Percentiles rank a stretch among this genome's conserved stretches.
These are phyloP conservation scores for Typhlichthys eigenmanni DNA, from an alignment of 2,797 vertebrate genomes.

Conservation along the genomic window DNA sequence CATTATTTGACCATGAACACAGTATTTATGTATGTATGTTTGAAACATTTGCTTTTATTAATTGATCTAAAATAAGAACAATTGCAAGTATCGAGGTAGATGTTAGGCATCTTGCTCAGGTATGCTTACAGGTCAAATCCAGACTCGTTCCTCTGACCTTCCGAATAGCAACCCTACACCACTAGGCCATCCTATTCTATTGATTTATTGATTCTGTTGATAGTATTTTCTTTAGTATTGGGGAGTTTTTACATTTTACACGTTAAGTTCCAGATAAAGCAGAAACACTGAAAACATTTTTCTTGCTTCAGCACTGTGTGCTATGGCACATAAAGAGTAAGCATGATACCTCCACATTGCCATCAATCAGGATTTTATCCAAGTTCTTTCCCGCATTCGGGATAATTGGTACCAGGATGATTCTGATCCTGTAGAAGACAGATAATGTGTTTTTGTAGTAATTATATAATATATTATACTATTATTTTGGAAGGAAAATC, in stretches of 20 bases:
- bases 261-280: too few species aligned
- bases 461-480: not conserved
- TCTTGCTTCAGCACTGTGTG: not conserved
- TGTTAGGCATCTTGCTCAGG: not conserved
- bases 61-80: too few species aligned
- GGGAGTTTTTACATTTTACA: too few species aligned
- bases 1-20: too few species aligned
- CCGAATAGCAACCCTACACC: too few species aligned
- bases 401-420: constrained; percentile 84
- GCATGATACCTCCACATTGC: constrained; percentile 81
- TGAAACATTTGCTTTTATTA: too few species aligned
- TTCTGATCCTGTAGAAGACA: constrained; percentile 72
- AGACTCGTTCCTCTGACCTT: too few species aligned
- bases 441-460: constrained; percentile 10
- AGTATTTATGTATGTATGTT: not conserved
- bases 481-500: too few species aligned
- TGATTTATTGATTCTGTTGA: too few species aligned
- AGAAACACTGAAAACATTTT: not conserved
- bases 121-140: not conserved
- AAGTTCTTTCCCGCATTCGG: constrained; percentile 83
- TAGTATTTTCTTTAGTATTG: too few species aligned
- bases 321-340: constrained; percentile 22
- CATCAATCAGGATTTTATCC: constrained; percentile 74
- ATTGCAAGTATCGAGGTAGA: too few species aligned
- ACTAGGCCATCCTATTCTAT: too few species aligned